phyloP scores from a whole-genome alignment of 2,113 vertebrate genomes.

The Coturnix japonica region DNA sequence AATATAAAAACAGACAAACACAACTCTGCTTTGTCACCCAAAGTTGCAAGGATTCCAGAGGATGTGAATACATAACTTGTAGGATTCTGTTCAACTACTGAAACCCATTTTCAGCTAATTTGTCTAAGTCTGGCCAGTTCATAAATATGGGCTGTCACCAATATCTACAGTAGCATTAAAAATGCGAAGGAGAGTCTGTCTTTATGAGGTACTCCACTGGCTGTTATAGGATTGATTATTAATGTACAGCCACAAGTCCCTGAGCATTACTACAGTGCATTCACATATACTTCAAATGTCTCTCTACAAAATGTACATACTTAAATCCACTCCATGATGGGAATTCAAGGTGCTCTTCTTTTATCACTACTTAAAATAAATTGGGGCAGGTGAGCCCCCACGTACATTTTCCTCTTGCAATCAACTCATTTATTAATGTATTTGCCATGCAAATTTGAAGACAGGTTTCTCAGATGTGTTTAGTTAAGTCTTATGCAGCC shows the following conservation, averaged over 20 bases:
- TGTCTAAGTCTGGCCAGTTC: background rate
- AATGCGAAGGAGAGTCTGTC: rapidly evolving
- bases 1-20: background rate
- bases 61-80: background rate
- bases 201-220: background rate
- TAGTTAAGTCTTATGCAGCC: background rate
- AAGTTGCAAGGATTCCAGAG: background rate
- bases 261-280: rapidly evolving
- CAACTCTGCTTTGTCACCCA: background rate
- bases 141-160: background rate
- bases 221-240: background rate
- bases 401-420: background rate
- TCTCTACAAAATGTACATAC: background rate
- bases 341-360: rapidly evolving
- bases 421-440: background rate
- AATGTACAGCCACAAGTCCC: background rate
- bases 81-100: background rate
- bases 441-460: background rate
- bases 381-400: background rate
- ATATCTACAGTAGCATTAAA: background rate
- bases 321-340: background rate
- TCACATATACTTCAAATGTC: background rate
- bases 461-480: background rate
- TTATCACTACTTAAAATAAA: background rate
- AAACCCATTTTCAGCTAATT: background rate